Evolutionary conservation across 2,797 vertebrate genomes (phyloP), one percentile per base, ranked within the genome.

Genomic region (Phalloptychus januarius): DNA sequence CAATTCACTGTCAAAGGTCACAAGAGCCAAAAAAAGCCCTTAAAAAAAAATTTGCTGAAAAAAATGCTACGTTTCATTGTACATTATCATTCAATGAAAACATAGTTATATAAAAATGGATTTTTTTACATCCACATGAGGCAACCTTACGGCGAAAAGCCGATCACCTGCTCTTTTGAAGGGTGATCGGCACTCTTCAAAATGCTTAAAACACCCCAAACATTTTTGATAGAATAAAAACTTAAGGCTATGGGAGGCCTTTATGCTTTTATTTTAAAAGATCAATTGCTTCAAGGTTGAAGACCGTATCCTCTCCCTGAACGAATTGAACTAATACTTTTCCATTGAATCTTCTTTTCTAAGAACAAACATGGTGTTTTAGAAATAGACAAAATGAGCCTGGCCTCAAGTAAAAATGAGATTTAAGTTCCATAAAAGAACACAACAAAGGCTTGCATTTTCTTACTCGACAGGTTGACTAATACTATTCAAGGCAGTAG

Each of bases 111-210:
- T 5, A 50, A 40, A 2, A 23, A 23, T 65, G 0, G 8, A 23
- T 50, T 50, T 50, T 23, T 38, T 13, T 67, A 40, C 36, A 67
- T 23, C 20, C 63, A 12, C 11, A 2, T 23, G 18, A 40, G 20
- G 10, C 8, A 67, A 40, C 38, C 63, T 40, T 67, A 40, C 36
- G 13, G 10, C 63, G 48, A 79, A 72, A 31, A 56, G 25, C 44
- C 77, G 48, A 73, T 82, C 38, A 54, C 15, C 40, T 15, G 36
- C 40, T 80, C 71, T 25, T 71, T 40, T 79, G 61, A 81, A 78
- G 42, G 61, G 74, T 63, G 16, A 36, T 63, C 5, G 6, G 31
- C 63, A 40, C 44, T 40, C 31, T 70, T 72, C 44, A 50, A 77
- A 33, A 78, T 58, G 54, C n/a, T 78, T 77, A 33, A 20, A 33